Conservation (phyloP, 1,140 invertebrate species). For the Medauroidea extradentata region DNA sequence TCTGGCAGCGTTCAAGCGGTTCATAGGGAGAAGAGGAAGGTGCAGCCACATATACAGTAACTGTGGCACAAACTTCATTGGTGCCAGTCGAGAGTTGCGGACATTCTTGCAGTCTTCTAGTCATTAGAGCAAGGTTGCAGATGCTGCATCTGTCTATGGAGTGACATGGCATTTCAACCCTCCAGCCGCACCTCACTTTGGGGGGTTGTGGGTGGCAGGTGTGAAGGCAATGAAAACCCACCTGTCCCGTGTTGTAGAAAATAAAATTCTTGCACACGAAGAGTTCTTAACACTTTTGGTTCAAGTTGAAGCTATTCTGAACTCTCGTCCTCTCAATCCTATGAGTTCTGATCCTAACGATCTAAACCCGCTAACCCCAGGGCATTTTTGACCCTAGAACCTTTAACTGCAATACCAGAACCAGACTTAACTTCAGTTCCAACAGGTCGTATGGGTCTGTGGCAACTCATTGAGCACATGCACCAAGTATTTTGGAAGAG, state of each 20-base stretch:
- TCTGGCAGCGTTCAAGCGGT: slow-evolving; percentile 27
- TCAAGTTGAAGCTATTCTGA: slow-evolving; percentile 32
- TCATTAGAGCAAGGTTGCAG: no score
- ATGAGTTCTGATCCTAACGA: slow-evolving; percentile 32
- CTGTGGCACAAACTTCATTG: slow-evolving; percentile 6
- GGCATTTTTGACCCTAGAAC: no score
- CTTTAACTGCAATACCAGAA: no score
- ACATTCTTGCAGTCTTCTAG: no score
- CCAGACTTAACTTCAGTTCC: no score
- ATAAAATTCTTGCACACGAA: slow-evolving; percentile 32
- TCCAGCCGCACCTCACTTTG: slow-evolving; percentile 27
- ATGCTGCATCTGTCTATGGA: neutral
- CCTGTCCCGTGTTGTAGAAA: no score
- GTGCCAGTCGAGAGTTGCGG: neutral
- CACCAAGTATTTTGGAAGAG: no score
- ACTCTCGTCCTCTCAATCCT: slow-evolving; percentile 28
- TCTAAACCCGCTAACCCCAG: slow-evolving; percentile 24
- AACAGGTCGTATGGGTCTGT: slow-evolving; percentile 3
- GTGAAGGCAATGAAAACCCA: slow-evolving; percentile 29
- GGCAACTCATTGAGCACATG: no score
- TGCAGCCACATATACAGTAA: neutral
- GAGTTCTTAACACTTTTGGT: slow-evolving; percentile 27
- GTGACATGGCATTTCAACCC: slow-evolving; percentile 34
- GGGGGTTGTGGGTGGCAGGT: slow-evolving; percentile 30
- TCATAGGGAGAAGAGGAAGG: slow-evolving; percentile 24